phyloP scores from a whole-genome alignment of 2,888 invertebrate species.

The Campaea margaritaria region DNA sequence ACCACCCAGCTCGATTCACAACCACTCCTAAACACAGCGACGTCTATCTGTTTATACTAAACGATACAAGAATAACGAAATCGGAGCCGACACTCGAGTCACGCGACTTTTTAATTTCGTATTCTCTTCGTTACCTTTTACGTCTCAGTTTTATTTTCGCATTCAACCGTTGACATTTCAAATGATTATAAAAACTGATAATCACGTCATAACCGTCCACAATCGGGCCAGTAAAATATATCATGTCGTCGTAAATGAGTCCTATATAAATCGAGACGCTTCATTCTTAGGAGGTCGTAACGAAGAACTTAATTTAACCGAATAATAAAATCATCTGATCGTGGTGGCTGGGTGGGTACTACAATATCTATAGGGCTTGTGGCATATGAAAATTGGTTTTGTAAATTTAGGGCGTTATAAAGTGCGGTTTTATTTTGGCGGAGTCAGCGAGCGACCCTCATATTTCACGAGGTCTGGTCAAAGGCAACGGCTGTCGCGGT shows the following conservation, averaged over 20 bases:
- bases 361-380: conserved; percentile 36
- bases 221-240: conserved; percentile 62
- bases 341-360: conserved; percentile 45
- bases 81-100: conserved; percentile 48
- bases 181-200: conserved; percentile 62
- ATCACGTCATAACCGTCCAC: conserved; percentile 58
- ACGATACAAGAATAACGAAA: conserved; percentile 69
- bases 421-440: conserved; percentile 63
- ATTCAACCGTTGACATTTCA: conserved; percentile 48
- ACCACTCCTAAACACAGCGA: conserved; percentile 76
- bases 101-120: conserved; percentile 38
- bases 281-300: conserved; percentile 59
- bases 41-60: conserved; percentile 73
- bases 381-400: conserved; percentile 29
- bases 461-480: conserved; percentile 71
- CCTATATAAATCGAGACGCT: conserved; percentile 59
- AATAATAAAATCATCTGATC: conserved; percentile 61
- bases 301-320: conserved; percentile 66
- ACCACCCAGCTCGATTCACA: conserved; percentile 76
- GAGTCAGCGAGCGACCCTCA: conserved; percentile 63
- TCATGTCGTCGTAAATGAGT: conserved; percentile 66
- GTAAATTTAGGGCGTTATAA: conserved; percentile 57
- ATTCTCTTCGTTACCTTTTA: conserved; percentile 38
- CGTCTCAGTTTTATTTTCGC: conserved; percentile 48
- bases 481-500: conserved; percentile 63